Evolutionary conservation across 2,888 invertebrate genomes (phyloP), one percentile per base, ranked within the genome.

Genomic region (Dinocampus coccinellae): DNA sequence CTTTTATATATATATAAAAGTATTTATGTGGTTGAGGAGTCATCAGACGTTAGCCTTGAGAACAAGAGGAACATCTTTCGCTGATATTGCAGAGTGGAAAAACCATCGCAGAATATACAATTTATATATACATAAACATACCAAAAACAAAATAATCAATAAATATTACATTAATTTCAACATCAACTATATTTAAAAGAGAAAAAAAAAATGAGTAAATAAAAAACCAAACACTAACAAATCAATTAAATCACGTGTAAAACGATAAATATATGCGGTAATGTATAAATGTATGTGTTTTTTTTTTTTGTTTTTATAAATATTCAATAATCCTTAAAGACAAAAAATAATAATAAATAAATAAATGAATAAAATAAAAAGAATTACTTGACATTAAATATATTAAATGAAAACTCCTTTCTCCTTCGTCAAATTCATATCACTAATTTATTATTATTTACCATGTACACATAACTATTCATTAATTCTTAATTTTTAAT

Each of bases 391-490:
- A 58, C 58, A 58, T 58, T 58, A 58, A 58, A 58, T 29, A 29
- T 34, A 58, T 58, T 16, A 26, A n/a, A 24, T 26, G 13, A 57
- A 57, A n/a, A 26, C 16, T 29, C 68, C 68, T 68, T 68, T 68
- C 68, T 68, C 65, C 55, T 65, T 65, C 26, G 26, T 47, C 36
- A 52, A 63, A 47, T 26, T 33, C 11, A 29, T 39, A 11, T n/a
- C 22, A 16, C 16, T n/a, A n/a, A n/a, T n/a, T n/a, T n/a, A 55
- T 55, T 13, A 0, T 36, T 36, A 47, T 16, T 47, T 47, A 16
- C 16, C 16, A n/a, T n/a, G n/a, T n/a, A n/a, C n/a, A n/a, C n/a
- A n/a, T n/a, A n/a, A n/a, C n/a, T n/a, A n/a, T n/a, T n/a, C n/a
- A n/a, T n/a, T n/a, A n/a, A n/a, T n/a, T n/a, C n/a, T n/a, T n/a